These are phyloP conservation scores for Enhydra lutris DNA, from an alignment of 2,113 vertebrate species.

Conservation along the genomic window DNA sequence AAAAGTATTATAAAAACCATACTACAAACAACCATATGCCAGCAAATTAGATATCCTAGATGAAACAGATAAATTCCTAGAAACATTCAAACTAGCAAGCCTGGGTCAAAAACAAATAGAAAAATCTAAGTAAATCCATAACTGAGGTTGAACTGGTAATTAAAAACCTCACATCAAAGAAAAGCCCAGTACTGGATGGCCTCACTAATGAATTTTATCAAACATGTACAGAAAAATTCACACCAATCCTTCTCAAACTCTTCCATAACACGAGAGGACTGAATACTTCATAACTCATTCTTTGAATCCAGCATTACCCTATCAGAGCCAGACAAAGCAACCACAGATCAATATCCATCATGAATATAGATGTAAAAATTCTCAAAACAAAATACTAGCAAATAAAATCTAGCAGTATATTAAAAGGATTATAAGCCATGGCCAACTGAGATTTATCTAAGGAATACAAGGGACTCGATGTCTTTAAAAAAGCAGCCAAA, in stretches of 20 bases:
- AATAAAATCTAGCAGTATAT: neutral
- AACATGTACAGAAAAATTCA: neutral
- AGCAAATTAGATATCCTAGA: neutral
- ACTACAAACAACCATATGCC: neutral
- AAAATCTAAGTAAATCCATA: neutral
- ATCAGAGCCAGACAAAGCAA: neutral
- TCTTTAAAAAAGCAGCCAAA: neutral
- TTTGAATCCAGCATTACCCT: neutral
- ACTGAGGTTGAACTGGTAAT: neutral
- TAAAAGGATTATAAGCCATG: neutral
- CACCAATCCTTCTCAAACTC: neutral
- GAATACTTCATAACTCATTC: neutral
- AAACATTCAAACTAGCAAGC: neutral
- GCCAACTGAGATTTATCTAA: neutral
- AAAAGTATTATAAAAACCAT: neutral
- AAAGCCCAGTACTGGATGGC: neutral
- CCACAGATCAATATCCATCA: neutral
- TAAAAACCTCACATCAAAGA: neutral
- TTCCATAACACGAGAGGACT: neutral
- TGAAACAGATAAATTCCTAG: neutral
- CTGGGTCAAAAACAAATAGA: neutral
- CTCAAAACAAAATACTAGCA: neutral
- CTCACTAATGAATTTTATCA: neutral
- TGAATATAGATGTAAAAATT: neutral
- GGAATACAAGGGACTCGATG: neutral